A percentile compares a stretch with the other conserved stretches of the same genome.
Evolutionary conservation across 2,113 vertebrate genomes (phyloP).

Genomic region (Dissostichus mawsoni): DNA sequence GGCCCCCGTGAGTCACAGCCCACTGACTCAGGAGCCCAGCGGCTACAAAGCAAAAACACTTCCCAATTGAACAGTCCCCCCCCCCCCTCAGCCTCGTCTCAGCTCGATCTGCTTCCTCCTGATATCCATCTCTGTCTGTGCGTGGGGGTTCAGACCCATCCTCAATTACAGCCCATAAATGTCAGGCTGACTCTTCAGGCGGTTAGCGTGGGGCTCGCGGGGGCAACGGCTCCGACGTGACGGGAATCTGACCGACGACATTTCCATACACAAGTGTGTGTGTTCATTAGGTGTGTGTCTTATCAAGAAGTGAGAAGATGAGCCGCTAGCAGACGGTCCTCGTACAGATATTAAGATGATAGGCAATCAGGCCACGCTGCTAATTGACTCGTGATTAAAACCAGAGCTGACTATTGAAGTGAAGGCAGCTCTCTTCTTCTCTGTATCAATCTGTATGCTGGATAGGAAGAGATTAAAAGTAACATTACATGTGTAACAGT

Average conservation of each 20-base stretch:
- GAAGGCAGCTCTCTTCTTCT: slow-evolving; percentile 13
- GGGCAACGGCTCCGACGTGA: slow-evolving; percentile 41
- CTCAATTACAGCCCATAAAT: slow-evolving; percentile 67
- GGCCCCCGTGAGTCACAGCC: background rate
- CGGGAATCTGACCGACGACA: slow-evolving; percentile 29
- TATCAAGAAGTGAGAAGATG: slow-evolving; percentile 8
- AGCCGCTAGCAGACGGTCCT: slow-evolving; percentile 29
- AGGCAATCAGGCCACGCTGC: slow-evolving; percentile 49
- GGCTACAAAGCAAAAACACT: background rate
- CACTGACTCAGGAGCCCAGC: background rate
- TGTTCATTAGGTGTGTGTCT: slow-evolving; percentile 23
- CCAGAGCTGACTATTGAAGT: slow-evolving; percentile 46
- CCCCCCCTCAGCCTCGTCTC: slow-evolving; percentile 16
- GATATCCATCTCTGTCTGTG: slow-evolving; percentile 42
- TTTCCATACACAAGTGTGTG: slow-evolving; percentile 33
- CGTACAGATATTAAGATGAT: slow-evolving; percentile 50
- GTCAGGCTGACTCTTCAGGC: slow-evolving; percentile 49
- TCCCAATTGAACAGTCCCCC: slow-evolving; percentile 10
- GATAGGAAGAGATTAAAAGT: background rate
- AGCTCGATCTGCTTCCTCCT: slow-evolving; percentile 16
- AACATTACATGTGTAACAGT: background rate
- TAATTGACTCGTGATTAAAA: slow-evolving; percentile 67
- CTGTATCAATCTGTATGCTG: background rate
- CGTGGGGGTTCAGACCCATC: slow-evolving; percentile 47
- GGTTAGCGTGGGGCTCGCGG: slow-evolving; percentile 22